Evolutionary conservation across 2,113 vertebrate genomes (phyloP).

Genomic region (Callipepla squamata): DNA sequence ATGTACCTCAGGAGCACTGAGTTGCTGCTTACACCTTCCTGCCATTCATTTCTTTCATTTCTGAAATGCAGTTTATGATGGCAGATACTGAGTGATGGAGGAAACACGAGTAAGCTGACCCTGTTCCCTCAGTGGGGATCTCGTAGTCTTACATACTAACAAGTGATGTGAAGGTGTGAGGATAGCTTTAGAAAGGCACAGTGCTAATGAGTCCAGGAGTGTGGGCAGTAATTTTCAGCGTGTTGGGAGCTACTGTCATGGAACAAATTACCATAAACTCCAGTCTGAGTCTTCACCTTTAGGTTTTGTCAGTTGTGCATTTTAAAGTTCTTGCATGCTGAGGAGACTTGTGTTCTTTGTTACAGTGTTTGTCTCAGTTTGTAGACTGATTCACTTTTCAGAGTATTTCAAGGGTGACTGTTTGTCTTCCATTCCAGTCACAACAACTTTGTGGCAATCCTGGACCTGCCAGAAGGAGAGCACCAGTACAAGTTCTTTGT

Average conservation of each 20-base stretch:
- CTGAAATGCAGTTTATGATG: not conserved
- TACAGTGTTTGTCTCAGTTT: not conserved
- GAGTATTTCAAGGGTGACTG: not conserved
- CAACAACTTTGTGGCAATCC: slow-evolving; percentile 94
- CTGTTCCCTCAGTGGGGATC: not conserved
- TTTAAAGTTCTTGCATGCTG: not conserved
- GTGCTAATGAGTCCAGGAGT: not conserved
- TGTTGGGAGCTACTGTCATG: not conserved
- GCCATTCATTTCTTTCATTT: not conserved
- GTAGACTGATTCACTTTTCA: not conserved
- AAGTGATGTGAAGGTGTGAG: not conserved
- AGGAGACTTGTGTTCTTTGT: not conserved
- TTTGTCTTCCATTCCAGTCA: slow-evolving; percentile 80
- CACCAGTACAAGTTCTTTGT: slow-evolving; percentile 98
- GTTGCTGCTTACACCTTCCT: not conserved
- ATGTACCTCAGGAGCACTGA: not conserved
- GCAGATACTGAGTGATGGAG: not conserved
- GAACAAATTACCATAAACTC: not conserved
- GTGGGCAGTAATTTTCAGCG: not conserved
- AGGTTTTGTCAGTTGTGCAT: not conserved
- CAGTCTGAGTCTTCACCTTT: not conserved
- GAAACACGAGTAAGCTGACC: not conserved
- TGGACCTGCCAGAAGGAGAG: slow-evolving; percentile 96
- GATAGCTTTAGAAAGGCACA: not conserved
- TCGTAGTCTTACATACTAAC: rapidly evolving